Base-by-base conservation (phyloP, 1,140 invertebrate species). In the Liolophura sinensis region DNA sequence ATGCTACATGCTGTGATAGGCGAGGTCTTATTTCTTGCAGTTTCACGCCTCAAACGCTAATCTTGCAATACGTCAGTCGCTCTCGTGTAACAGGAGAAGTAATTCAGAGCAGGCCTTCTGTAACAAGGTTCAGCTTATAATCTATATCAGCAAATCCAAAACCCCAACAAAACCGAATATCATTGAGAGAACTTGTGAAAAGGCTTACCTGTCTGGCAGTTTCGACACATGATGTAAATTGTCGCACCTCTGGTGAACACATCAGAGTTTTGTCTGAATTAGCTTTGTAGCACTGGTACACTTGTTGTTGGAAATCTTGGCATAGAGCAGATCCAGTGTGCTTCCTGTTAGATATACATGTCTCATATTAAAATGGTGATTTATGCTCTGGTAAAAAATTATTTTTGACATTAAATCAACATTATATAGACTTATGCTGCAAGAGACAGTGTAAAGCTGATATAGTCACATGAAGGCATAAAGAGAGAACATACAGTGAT, bases 211-310 rank as follows among this genome's bases (percentile, higher is more conserved):
- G 63, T 71, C 75, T 70, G 20, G 75, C 70, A 54, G 69, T 73
- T 48, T 82, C 78, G 25, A 84, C 79, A 76, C 81, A 82, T n/a
- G 73, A 56, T 48, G 70, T 71, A 64, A 84, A 84, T 12, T 73
- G 75, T 68, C 73, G 69, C 3, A 82, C 81, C 61, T 77, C 68
- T 15, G 65, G 20, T 16, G 81, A 79, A 72, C 82, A 84, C 24
- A 77, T 75, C 49, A 84, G 66, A 0, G 77, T 73, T 15, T 72
- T 60, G 40, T 73, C 70, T 12, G 67, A 60, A 69, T 84, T 81
- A 27, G 52, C 70, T 62, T 75, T 72, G 67, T 81, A 84, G 71
- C 82, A 84, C 20, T 74, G 60, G 40, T 75, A 66, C 12, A 84
- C 81, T 65, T 75, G 70, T 18, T 69, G 60, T 67, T 81, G 70